Evolutionary conservation across 1,140 invertebrate genomes (phyloP).

Genomic region (Rhizoglyphus robini): DNA sequence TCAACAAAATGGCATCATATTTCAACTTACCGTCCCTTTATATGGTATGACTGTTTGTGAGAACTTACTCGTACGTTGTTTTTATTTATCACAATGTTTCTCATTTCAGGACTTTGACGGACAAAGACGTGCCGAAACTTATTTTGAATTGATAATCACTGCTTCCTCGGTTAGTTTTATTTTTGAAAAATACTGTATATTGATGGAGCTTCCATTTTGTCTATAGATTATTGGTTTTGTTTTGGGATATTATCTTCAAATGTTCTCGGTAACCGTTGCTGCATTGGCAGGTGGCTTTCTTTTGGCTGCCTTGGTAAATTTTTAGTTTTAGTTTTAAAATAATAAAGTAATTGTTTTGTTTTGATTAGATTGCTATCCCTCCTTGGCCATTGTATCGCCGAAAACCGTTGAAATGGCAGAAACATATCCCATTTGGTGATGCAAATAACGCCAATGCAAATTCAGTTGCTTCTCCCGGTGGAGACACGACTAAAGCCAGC

Average conservation of each 20-base stretch:
- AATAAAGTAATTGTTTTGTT: conserved; percentile 8
- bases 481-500: background rate
- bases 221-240: conserved; percentile 60
- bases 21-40: conserved; percentile 4
- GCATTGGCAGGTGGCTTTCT: conserved; percentile 79
- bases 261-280: conserved; percentile 86
- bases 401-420: conserved; percentile 81
- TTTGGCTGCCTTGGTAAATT: conserved; percentile 61
- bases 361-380: conserved; percentile 57
- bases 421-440: conserved; percentile 32
- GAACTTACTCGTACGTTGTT: background rate
- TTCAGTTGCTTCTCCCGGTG: background rate
- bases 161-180: conserved; percentile 56
- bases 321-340: background rate
- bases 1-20: too few relatives aligned
- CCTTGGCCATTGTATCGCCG: conserved; percentile 83
- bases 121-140: conserved; percentile 69
- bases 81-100: background rate
- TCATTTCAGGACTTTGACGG: conserved; percentile 70
- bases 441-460: background rate
- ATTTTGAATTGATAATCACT: conserved; percentile 73
- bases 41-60: background rate
- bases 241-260: conserved; percentile 85
- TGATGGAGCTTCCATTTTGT: conserved; percentile 14
- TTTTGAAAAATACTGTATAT: background rate